A percentile compares a stretch with the other conserved stretches of the same genome.
phyloP scores from a whole-genome alignment of 2,113 vertebrate species.

The Neodon shergylaensis region DNA sequence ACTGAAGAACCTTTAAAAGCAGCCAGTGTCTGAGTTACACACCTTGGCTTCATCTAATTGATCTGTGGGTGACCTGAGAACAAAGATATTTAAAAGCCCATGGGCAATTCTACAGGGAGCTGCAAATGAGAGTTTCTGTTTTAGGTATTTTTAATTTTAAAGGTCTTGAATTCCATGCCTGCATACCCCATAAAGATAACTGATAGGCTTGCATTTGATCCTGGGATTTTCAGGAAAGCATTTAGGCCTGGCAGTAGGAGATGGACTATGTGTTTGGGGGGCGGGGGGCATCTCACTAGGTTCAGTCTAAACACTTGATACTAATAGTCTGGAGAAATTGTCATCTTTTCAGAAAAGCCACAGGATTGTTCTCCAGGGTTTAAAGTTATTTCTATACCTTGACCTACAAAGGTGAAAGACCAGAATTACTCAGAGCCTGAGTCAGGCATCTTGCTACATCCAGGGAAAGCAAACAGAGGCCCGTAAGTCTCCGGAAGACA shows the following conservation, averaged over 20 bases:
- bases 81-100: neutral
- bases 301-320: neutral
- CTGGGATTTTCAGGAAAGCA: neutral
- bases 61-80: neutral
- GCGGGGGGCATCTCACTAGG: neutral
- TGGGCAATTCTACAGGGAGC: conserved; percentile 18
- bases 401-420: conserved; percentile 37
- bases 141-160: conserved; percentile 9
- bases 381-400: conserved; percentile 38
- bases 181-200: neutral
- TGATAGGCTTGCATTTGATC: neutral
- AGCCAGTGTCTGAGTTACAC: neutral
- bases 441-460: conserved; percentile 18
- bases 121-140: neutral
- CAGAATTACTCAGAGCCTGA: neutral
- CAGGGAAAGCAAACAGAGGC: conserved; percentile 38
- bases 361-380: neutral
- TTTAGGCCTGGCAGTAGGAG: neutral
- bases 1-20: neutral
- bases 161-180: neutral
- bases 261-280: neutral
- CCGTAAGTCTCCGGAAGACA: conserved; percentile 42
- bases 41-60: neutral
- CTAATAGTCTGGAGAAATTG: neutral
- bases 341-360: conserved; percentile 41